phyloP scores from a whole-genome alignment of 2,113 vertebrate genomes.

The Zootoca vivipara region DNA sequence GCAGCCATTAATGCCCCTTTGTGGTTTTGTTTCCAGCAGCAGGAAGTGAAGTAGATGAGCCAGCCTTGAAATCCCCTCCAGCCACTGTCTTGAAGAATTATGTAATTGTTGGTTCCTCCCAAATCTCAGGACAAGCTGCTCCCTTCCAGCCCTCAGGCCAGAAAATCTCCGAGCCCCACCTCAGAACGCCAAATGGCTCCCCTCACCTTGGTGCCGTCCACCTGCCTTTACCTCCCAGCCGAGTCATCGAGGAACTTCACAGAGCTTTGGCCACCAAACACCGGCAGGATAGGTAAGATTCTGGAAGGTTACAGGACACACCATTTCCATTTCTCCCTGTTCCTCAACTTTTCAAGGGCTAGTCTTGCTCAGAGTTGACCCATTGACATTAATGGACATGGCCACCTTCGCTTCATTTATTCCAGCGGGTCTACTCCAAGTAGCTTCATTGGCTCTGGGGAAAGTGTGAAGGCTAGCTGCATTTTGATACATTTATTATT shows the following conservation, averaged over 20 bases:
- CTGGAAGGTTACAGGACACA: background rate
- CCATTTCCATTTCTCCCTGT: no score
- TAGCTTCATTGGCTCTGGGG: no score
- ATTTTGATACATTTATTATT: no score
- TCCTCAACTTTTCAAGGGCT: no score
- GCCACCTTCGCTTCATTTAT: no score
- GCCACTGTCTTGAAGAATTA: constrained; percentile 82
- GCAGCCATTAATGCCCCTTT: background rate
- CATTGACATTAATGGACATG: no score
- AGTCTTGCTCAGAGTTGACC: no score
- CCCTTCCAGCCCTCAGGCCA: constrained; percentile 76
- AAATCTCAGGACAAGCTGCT: constrained; percentile 79
- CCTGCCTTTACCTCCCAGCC: constrained; percentile 90
- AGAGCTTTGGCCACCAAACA: constrained; percentile 93
- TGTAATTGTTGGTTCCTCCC: constrained; percentile 67
- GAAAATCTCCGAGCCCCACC: constrained; percentile 71
- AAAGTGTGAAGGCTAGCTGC: no score
- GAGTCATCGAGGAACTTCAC: constrained; percentile 96
- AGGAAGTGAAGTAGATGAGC: constrained; percentile 70
- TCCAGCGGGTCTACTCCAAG: no score
- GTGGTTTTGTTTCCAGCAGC: constrained; percentile 36
- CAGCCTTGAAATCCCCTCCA: constrained; percentile 80
- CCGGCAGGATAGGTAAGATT: constrained; percentile 90
- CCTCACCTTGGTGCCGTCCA: constrained; percentile 87
- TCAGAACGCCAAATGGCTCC: constrained; percentile 87